Percentiles rank a stretch among this genome's conserved stretches.
phyloP scores from a whole-genome alignment of 2,888 invertebrate genomes.

The Drosophila atroscutellata region DNA sequence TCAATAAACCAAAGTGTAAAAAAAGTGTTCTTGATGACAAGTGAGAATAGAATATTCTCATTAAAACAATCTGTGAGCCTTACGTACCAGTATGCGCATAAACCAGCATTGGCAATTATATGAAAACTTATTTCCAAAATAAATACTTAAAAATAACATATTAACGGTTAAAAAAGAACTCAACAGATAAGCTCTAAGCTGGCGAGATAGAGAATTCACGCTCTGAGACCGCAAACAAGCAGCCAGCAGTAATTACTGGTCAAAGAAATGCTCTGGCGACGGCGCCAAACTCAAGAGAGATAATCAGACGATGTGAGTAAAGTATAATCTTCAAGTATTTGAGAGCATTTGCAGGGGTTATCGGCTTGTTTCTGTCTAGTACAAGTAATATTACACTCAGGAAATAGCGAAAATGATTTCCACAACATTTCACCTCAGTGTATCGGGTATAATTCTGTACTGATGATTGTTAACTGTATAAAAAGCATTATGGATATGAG shows the following conservation, averaged over 20 bases:
- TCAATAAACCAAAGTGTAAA: constrained; percentile 21
- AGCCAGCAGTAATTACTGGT: constrained; percentile 36
- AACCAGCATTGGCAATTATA: neutral
- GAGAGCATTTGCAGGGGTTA: constrained; percentile 38
- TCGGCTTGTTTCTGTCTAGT: constrained; percentile 14
- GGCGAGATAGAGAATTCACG: constrained; percentile 11
- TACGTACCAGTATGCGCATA: constrained; percentile 45
- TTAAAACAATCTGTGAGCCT: constrained; percentile 22
- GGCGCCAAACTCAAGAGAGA: constrained; percentile 20
- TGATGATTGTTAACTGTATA: neutral
- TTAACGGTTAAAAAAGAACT: constrained; percentile 23
- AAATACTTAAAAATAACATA: neutral
- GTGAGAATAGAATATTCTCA: too few species aligned
- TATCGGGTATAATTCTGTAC: neutral
- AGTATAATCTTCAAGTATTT: constrained; percentile 1
- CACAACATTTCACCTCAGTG: neutral
- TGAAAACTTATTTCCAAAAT: neutral
- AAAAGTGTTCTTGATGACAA: neutral
- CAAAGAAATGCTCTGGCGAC: constrained; percentile 12
- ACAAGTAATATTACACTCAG: neutral
- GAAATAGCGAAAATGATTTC: neutral
- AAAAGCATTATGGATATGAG: neutral
- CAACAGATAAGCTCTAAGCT: constrained; percentile 40
- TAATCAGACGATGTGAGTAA: constrained; percentile 32
- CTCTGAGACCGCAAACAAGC: constrained; percentile 35